Evolutionary conservation across 1,140 invertebrate genomes (phyloP), one percentile per base, ranked within the genome.

Genomic region (Propsilocerus akamusi): DNA sequence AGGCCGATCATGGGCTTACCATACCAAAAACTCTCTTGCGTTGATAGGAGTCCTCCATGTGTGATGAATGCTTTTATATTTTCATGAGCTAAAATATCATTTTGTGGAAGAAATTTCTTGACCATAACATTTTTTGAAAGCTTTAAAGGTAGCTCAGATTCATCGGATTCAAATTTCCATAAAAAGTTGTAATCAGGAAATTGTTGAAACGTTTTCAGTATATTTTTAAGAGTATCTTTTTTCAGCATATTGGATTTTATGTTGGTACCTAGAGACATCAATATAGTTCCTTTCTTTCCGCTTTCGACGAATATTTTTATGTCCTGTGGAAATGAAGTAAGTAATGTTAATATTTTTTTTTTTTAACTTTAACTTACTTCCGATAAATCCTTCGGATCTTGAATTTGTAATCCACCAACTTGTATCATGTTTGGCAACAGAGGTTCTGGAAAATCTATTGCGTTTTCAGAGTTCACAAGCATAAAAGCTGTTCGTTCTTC

Each of bases 331-430:
- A 62, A 6, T 48, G 54, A 30, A n/a, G n/a, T n/a, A n/a, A n/a
- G n/a, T n/a, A n/a, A n/a, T n/a, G n/a, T n/a, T n/a, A n/a, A n/a
- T n/a, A n/a, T n/a, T n/a, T n/a, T n/a, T n/a, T 26, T 14, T n/a
- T 48, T 20, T 49, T 17, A 11, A 48, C 6, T 28, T 58, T 20
- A 22, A 28, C 11, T 4, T 49, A 49, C 48, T 20, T 32, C 24
- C 23, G 48, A 20, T 12, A 49, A 32, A 22, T 26, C 57, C 32
- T 60, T 58, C 20, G 57, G 52, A 10, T 49, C 54, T 52, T 64
- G 60, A 26, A 68, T 65, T 53, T 75, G 72, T 6, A 75, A 53
- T 1, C 73, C 73, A 22, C 71, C 73, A 5, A 76, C 66, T 55
- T 71, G 66, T 17, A 76, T 64, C 1, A 74, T 59, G 54, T 71